Evolutionary conservation across 1,140 invertebrate genomes (phyloP), one percentile per base, ranked within the genome.

Genomic region (Heliconius hermathena): DNA sequence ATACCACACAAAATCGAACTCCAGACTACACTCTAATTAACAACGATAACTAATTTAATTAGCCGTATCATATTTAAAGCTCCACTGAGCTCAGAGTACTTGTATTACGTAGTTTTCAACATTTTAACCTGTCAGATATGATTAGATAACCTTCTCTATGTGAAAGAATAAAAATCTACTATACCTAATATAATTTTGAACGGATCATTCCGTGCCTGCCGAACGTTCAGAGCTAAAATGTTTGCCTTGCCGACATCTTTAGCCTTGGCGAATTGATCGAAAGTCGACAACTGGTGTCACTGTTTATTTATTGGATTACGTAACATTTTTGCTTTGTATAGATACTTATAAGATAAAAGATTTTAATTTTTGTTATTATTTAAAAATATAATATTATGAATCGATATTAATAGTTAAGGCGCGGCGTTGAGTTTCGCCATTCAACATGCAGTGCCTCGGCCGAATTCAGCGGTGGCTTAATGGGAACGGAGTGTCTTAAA

Each of bases 211-310:
- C 74, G 74, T 76, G 74, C 29, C 74, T 76, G 22, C 38, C 11
- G 74, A 22, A 71, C 74, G 66, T 76, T 76, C 49, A 60, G 60
- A 71, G n/a, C 74, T 70, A 71, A 76, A 76, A 71, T 70, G 9
- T 76, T 76, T 76, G 74, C 60, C 74, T 76, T 66, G 54, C 74
- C 74, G 74, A 71, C 60, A 41, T 71, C 74, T 76, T 76, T 76
- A 70, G 26, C 74, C 74, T 76, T 76, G 74, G 74, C 36, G 38
- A 76, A 76, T 41, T 70, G 74, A 76, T 76, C 74, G 60, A 76
- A 76, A 71, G 60, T 76, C 60, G 8, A 76, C 18, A 52, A 20
- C n/a, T 66, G 74, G 29, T 76, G 60, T 76, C 74, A 71, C 57
- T 70, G 60, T 52, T 52, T 29, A 76, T n/a, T 75, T 66, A 38